These are phyloP conservation scores for Fabriciana adippe DNA, from an alignment of 2,888 invertebrate species.

Conservation along the genomic window DNA sequence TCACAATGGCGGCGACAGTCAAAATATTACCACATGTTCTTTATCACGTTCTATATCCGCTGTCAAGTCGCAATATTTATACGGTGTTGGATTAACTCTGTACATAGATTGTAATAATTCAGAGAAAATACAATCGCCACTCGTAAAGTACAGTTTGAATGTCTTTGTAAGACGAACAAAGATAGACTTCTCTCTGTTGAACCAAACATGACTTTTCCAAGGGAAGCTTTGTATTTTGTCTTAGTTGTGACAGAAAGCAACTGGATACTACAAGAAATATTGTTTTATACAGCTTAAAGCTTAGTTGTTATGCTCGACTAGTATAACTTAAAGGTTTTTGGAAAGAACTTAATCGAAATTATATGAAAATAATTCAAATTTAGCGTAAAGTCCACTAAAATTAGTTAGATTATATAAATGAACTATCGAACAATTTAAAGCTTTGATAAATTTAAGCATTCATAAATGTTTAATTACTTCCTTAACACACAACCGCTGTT, in stretches of 20 bases:
- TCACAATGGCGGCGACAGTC: conserved; percentile 68
- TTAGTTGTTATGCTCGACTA: neutral
- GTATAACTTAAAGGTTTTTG: too few species aligned
- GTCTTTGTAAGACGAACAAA: conserved; percentile 31
- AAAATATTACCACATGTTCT: conserved; percentile 70
- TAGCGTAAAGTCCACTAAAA: too few species aligned
- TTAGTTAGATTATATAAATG: too few species aligned
- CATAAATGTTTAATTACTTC: conserved; percentile 80
- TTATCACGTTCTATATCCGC: conserved; percentile 62
- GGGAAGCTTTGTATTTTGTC: conserved; percentile 6
- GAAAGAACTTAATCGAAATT: too few species aligned
- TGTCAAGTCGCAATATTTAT: conserved; percentile 67
- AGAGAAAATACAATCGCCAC: conserved; percentile 37
- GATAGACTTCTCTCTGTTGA: conserved; percentile 19
- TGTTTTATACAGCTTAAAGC: neutral
- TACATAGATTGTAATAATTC: conserved; percentile 38
- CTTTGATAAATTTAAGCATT: conserved; percentile 61
- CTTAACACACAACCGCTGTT: conserved; percentile 70
- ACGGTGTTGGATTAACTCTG: conserved; percentile 52
- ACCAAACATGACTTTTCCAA: conserved; percentile 40
- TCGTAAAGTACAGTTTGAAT: conserved; percentile 43
- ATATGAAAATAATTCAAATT: too few species aligned
- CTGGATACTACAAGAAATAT: neutral
- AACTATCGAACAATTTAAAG: neutral
- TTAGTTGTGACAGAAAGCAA: neutral